A percentile compares a stretch with the other conserved stretches of the same genome.
Evolutionary conservation across 2,113 vertebrate species (phyloP).

Genomic region (Penelope pileata): DNA sequence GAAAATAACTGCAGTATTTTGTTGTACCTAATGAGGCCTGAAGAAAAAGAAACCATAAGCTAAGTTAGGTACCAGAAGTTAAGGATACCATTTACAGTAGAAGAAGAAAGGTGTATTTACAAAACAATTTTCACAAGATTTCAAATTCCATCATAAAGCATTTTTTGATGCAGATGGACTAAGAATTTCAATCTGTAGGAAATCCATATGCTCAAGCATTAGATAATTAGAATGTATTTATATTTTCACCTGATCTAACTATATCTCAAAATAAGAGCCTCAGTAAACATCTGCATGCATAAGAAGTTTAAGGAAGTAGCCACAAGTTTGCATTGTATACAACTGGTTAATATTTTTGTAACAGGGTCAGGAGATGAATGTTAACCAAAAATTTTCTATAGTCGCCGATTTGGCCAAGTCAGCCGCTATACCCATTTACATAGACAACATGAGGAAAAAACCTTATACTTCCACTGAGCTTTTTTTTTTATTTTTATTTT

Average conservation of each 20-base stretch:
- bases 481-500: neutral
- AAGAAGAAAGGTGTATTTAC: neutral
- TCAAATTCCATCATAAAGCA: neutral
- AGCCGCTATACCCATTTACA: neutral
- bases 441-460: neutral
- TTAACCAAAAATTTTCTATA: neutral
- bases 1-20: slow-evolving; percentile 99
- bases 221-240: neutral
- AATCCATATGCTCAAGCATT: neutral
- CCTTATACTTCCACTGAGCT: neutral
- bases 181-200: neutral
- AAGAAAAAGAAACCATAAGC: neutral
- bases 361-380: neutral
- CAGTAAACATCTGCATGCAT: neutral
- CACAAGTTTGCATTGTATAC: neutral
- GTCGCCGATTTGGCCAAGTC: neutral
- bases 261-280: neutral
- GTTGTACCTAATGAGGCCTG: slow-evolving; percentile 99
- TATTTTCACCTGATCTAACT: neutral
- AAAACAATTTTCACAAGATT: neutral
- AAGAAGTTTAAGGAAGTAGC: neutral
- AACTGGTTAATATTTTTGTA: neutral
- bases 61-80: neutral
- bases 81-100: neutral
- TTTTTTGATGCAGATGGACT: neutral